Conservation (phyloP, 2,888 invertebrate species). For the Caenorhabditis sulstoni region DNA sequence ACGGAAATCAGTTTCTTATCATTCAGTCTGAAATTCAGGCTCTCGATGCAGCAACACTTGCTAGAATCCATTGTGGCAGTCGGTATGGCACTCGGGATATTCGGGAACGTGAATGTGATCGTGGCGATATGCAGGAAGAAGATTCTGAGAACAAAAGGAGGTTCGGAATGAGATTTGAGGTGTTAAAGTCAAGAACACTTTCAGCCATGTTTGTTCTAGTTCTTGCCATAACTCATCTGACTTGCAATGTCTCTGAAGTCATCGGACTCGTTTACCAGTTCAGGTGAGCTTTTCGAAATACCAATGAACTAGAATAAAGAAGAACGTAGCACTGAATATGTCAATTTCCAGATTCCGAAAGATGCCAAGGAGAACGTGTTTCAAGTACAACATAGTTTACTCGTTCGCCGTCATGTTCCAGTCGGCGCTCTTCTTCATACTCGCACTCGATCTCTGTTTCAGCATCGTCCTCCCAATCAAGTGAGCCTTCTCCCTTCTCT, state of each 20-base stretch:
- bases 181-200: not conserved
- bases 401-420: slow-evolving; percentile 48
- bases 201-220: slow-evolving; percentile 45
- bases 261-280: slow-evolving; percentile 28
- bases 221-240: slow-evolving; percentile 32
- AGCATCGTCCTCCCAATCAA: slow-evolving; percentile 53
- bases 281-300: slow-evolving; percentile 11
- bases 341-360: slow-evolving; percentile 34
- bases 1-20: too few species aligned
- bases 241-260: slow-evolving; percentile 50
- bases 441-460: slow-evolving; percentile 49
- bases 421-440: slow-evolving; percentile 35
- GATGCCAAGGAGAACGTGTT: slow-evolving; percentile 45
- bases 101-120: slow-evolving; percentile 47
- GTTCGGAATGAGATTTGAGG: slow-evolving; percentile 1
- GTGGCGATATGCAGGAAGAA: slow-evolving; percentile 51
- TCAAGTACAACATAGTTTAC: slow-evolving; percentile 51
- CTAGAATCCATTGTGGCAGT: slow-evolving; percentile 16
- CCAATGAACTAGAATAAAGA: not conserved
- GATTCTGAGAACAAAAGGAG: slow-evolving; percentile 51
- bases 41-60: slow-evolving; percentile 32
- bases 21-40: not conserved
- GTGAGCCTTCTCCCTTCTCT: slow-evolving; percentile 22
- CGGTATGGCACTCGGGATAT: slow-evolving; percentile 35
- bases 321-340: not conserved